Conservation (phyloP, 2,113 vertebrate genomes). For the Poecile atricapillus region DNA sequence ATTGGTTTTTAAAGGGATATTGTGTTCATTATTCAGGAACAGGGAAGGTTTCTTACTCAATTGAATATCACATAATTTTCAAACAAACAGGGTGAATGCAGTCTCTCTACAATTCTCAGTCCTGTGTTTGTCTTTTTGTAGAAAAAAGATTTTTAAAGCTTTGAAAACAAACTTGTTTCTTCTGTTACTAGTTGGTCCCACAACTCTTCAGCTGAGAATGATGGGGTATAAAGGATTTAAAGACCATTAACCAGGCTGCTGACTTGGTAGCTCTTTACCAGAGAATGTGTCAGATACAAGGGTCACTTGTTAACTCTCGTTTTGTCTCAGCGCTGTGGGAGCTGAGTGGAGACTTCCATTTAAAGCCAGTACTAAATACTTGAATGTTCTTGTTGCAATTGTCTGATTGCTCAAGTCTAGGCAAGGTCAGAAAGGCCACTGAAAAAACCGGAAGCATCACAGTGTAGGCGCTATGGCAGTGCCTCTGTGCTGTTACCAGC, state of each 20-base stretch:
- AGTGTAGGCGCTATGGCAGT: neutral
- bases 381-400: neutral
- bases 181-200: neutral
- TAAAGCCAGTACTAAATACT: neutral
- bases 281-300: neutral
- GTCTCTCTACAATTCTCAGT: neutral
- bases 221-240: neutral
- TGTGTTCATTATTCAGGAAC: neutral
- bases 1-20: neutral
- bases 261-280: neutral
- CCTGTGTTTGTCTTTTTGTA: neutral
- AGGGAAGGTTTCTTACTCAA: neutral
- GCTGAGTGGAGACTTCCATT: neutral
- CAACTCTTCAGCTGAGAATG: neutral
- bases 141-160: neutral
- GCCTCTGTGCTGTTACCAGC: neutral
- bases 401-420: neutral
- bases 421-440: neutral
- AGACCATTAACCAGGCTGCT: neutral
- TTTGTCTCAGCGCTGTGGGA: neutral
- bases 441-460: neutral
- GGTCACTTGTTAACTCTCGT: neutral
- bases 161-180: conserved; percentile 9
- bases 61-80: neutral
- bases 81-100: neutral